These are phyloP conservation scores for Seladonia tumulorum DNA, from an alignment of 2,888 invertebrate genomes.

Conservation along the genomic window DNA sequence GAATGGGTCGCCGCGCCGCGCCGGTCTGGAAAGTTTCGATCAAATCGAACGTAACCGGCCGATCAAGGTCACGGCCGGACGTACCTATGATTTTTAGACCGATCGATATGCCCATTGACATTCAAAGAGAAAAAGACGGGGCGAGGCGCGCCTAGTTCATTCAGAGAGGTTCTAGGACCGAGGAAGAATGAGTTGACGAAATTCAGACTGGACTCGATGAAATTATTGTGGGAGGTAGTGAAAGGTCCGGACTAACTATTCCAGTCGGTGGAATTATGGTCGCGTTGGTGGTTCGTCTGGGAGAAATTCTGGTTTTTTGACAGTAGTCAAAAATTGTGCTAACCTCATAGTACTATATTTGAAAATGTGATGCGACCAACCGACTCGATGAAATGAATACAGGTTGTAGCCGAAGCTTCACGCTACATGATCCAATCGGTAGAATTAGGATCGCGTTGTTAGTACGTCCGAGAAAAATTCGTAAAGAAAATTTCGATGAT, in stretches of 20 bases:
- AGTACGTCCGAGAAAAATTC: neutral
- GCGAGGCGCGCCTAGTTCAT: neutral
- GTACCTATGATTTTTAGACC: neutral
- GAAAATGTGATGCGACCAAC: too few species aligned
- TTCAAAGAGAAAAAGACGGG: neutral
- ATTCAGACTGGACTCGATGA: neutral
- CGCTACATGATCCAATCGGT: too few species aligned
- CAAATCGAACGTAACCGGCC: neutral
- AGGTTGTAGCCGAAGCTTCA: neutral
- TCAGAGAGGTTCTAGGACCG: neutral
- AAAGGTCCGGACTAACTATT: too few species aligned
- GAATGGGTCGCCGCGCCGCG: constrained; percentile 1
- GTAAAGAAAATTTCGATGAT: neutral
- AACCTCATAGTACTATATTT: too few species aligned
- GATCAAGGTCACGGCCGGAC: constrained; percentile 1
- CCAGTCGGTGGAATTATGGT: too few species aligned
- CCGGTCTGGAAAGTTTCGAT: constrained; percentile 14
- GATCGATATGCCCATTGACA: neutral
- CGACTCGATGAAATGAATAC: too few species aligned
- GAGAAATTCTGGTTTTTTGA: too few species aligned
- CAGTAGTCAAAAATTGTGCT: too few species aligned
- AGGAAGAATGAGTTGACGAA: neutral
- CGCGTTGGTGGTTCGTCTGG: too few species aligned
- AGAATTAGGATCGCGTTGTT: neutral
- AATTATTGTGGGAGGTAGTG: neutral